Evolutionary conservation across 2,888 invertebrate species (phyloP).

Genomic region (Dasypolia templi): DNA sequence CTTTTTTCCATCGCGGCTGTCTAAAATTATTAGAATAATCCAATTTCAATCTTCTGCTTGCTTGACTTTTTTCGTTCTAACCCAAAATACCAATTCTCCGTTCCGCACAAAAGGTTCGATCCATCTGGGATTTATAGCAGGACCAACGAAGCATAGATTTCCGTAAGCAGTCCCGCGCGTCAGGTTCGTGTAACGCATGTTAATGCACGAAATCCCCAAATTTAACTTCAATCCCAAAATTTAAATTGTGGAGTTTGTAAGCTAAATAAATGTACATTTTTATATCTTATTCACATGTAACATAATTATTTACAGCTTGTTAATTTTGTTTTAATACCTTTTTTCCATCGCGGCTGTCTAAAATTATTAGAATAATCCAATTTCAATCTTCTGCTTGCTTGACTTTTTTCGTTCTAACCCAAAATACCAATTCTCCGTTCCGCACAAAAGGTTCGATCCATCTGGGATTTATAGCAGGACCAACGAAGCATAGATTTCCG

Average conservation of each 20-base stretch:
- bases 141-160: conserved; percentile 39
- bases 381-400: conserved; percentile 5
- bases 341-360: neutral
- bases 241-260: neutral
- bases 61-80: conserved; percentile 3
- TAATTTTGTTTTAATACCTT: too few relatives aligned
- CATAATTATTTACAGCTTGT: neutral
- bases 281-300: neutral
- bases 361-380: conserved; percentile 14
- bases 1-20: neutral
- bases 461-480: conserved; percentile 45
- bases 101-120: conserved; percentile 3
- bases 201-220: too few relatives aligned
- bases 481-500: conserved; percentile 40
- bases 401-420: conserved; percentile 4
- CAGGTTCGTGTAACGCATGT: conserved; percentile 34
- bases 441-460: conserved; percentile 1
- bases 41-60: conserved; percentile 13
- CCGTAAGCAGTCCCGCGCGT: conserved; percentile 26
- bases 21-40: conserved; percentile 5
- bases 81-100: neutral
- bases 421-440: neutral
- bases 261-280: neutral
- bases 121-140: conserved; percentile 45
- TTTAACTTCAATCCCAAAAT: too few relatives aligned